Percentiles rank a stretch among this genome's conserved stretches.
These are phyloP conservation scores for Bubo blakistoni DNA, from an alignment of 2,113 vertebrate genomes.

Conservation along the genomic window DNA sequence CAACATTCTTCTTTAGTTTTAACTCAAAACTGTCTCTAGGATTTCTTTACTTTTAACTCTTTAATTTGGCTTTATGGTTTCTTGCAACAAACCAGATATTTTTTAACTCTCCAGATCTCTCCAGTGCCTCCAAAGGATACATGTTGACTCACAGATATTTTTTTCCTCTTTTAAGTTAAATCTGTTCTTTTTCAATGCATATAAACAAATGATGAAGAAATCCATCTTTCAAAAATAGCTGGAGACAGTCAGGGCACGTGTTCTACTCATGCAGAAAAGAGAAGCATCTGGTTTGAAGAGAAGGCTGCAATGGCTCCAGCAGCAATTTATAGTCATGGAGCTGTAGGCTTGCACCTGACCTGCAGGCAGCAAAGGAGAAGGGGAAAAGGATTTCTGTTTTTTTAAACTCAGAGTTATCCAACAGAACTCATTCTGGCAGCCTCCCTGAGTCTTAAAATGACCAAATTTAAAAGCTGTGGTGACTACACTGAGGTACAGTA, in stretches of 20 bases:
- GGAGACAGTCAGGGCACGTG: constrained; percentile 10
- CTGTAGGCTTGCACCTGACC: constrained; percentile 42
- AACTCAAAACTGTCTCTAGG: not conserved
- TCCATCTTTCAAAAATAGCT: constrained; percentile 56
- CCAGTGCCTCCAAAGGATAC: not conserved
- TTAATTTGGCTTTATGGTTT: not conserved
- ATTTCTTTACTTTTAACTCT: not conserved
- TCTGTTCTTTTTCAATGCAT: not conserved
- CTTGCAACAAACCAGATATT: not conserved
- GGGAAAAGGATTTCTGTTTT: not conserved
- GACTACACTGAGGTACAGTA: not conserved
- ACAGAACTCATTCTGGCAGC: not conserved
- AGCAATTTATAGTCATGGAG: constrained; percentile 37
- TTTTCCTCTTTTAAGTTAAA: constrained; percentile 4
- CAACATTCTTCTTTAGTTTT: not conserved
- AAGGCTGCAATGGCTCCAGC: constrained; percentile 32
- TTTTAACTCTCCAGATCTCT: constrained; percentile 14
- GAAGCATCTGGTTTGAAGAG: constrained; percentile 55
- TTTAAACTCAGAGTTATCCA: not conserved
- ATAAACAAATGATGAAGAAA: constrained; percentile 44
- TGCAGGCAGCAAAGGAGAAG: not conserved
- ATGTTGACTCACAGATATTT: constrained; percentile 6
- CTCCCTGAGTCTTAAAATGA: not conserved
- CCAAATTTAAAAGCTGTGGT: not conserved
- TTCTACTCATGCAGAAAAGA: constrained; percentile 45